A percentile compares a stretch with the other conserved stretches of the same genome.
These are phyloP conservation scores for Cynopterus brachyotis DNA, from an alignment of 2,113 vertebrate species.

Conservation along the genomic window DNA sequence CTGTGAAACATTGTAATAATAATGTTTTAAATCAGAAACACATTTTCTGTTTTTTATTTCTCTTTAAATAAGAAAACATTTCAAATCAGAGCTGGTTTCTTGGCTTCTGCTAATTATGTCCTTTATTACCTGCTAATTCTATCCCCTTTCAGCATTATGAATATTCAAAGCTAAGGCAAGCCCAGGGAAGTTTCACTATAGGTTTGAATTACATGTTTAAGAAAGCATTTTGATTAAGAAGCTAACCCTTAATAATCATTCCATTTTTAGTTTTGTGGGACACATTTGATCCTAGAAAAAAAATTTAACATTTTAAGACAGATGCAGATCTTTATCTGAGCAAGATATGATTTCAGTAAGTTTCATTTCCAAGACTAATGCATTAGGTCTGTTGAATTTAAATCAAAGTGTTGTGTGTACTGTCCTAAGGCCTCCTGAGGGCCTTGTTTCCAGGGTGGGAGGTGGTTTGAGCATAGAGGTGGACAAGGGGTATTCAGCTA, in stretches of 20 bases:
- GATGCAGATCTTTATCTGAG: neutral
- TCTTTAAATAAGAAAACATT: neutral
- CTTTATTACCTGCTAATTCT: neutral
- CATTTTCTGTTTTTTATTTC: too few relatives aligned
- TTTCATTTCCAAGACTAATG: neutral
- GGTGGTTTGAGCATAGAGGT: neutral
- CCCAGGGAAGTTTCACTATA: neutral
- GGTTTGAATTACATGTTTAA: neutral
- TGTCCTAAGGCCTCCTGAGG: neutral
- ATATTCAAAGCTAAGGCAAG: neutral
- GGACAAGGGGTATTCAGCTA: rapidly evolving
- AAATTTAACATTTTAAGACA: conserved; percentile 25
- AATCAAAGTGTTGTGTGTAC: neutral
- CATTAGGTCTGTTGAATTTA: neutral
- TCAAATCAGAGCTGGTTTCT: neutral
- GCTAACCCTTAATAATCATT: neutral
- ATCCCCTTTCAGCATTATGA: neutral
- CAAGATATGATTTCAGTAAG: neutral
- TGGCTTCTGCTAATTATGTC: neutral
- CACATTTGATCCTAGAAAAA: neutral
- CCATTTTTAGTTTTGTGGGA: neutral
- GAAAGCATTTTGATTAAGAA: conserved; percentile 10
- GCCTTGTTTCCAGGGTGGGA: neutral
- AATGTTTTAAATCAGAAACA: neutral
- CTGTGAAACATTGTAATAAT: neutral